Evolutionary conservation across 2,888 invertebrate species (phyloP).

Genomic region (Pristionchus fissidentatus): DNA sequence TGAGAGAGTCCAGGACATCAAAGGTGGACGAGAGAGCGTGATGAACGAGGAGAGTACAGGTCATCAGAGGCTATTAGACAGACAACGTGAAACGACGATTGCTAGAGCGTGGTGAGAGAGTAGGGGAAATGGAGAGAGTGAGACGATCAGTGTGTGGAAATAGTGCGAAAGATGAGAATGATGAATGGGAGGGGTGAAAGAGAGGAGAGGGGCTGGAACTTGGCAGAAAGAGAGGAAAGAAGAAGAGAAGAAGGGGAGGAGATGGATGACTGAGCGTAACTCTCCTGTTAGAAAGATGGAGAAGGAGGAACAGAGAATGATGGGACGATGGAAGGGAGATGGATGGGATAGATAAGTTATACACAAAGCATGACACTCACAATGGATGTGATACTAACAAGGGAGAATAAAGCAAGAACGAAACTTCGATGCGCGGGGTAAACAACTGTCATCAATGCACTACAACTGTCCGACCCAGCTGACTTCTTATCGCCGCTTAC

Average conservation of each 20-base stretch:
- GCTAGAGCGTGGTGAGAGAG: constrained; percentile 15
- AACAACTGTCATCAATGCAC: too few relatives aligned
- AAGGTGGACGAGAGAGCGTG: neutral
- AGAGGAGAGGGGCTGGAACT: neutral
- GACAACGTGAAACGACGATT: constrained; percentile 21
- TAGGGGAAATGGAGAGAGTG: neutral
- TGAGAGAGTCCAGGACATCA: neutral
- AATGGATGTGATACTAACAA: neutral
- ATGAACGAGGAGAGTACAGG: neutral
- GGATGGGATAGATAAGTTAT: neutral
- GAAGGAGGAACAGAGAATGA: neutral
- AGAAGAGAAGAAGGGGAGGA: neutral
- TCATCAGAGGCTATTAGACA: constrained; percentile 20
- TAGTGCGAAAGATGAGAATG: constrained; percentile 31
- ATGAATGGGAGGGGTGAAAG: neutral
- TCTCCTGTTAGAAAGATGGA: neutral
- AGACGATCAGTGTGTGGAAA: constrained; percentile 18
- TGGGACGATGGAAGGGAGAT: neutral
- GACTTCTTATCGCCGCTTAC: too few relatives aligned
- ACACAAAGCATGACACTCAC: neutral
- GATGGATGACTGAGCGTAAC: constrained; percentile 29
- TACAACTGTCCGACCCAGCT: too few relatives aligned
- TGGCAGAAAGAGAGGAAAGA: neutral
- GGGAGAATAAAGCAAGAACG: neutral
- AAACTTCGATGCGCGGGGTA: too few relatives aligned